phyloP scores from a whole-genome alignment of 92 coral and sea anemone genomes.

The Epizoanthus rinbou region DNA sequence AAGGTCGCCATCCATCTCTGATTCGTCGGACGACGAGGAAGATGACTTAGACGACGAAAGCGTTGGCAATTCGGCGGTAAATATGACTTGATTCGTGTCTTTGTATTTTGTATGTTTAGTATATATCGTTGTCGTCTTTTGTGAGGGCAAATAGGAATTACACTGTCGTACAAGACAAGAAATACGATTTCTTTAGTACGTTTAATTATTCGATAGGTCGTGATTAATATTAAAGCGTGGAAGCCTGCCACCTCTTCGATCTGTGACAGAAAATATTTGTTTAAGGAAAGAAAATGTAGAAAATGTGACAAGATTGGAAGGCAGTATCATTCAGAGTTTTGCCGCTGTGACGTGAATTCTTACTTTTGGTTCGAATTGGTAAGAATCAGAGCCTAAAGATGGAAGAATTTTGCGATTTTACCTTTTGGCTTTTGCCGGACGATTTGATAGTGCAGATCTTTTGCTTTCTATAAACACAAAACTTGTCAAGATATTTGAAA shows the following conservation, averaged over 20 bases:
- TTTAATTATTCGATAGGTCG: conserved; percentile 64
- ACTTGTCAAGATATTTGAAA: conserved; percentile 6
- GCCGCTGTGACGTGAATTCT: not conserved
- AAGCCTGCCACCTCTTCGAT: conserved; percentile 61
- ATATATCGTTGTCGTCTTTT: not conserved
- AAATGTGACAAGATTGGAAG: conserved; percentile 18
- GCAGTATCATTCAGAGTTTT: conserved; percentile 1
- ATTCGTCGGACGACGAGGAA: conserved; percentile 96
- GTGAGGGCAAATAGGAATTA: conserved; percentile 32
- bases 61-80: conserved; percentile 91
- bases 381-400: not conserved
- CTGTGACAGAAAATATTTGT: conserved; percentile 72
- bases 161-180: conserved; percentile 26
- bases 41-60: conserved; percentile 92
- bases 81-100: conserved; percentile 27
- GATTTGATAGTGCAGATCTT: conserved; percentile 19
- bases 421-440: conserved; percentile 11
- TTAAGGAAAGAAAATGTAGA: conserved; percentile 47
- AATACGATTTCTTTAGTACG: conserved; percentile 54
- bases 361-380: not conserved
- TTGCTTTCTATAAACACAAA: conserved; percentile 23
- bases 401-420: not conserved
- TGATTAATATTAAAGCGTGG: conserved; percentile 84
- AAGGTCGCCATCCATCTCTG: conserved; percentile 97
- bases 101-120: conserved; percentile 18